Evolutionary conservation across 2,888 invertebrate genomes (phyloP).

Genomic region (Caradrina kadenii): DNA sequence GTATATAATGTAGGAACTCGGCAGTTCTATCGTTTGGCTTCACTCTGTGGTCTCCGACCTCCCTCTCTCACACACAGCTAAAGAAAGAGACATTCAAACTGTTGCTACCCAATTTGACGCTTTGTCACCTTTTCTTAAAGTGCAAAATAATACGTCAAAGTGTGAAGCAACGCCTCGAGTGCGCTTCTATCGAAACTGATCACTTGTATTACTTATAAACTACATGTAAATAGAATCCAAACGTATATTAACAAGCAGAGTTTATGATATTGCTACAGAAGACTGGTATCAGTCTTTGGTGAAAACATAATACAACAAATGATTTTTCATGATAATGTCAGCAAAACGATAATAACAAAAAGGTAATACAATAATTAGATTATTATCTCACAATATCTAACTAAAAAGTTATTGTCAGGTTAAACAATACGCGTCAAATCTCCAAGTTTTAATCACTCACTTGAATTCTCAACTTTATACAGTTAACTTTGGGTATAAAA

Average conservation of each 20-base stretch:
- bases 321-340: constrained; percentile 5
- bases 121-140: neutral
- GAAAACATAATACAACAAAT: constrained; percentile 1
- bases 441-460: neutral
- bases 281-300: constrained; percentile 1
- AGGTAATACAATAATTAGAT: neutral
- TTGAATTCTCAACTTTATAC: constrained; percentile 6
- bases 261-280: constrained; percentile 19
- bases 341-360: constrained; percentile 14
- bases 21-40: constrained; percentile 60
- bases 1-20: constrained; percentile 62
- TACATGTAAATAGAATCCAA: constrained; percentile 25
- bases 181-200: constrained; percentile 57
- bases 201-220: constrained; percentile 16
- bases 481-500: neutral
- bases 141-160: constrained; percentile 11
- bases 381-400: constrained; percentile 13
- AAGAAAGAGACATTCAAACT: constrained; percentile 40
- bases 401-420: constrained; percentile 7
- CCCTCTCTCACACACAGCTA: constrained; percentile 49
- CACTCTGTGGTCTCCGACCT: constrained; percentile 48
- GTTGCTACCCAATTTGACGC: constrained; percentile 18
- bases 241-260: constrained; percentile 13
- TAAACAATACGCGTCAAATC: constrained; percentile 1
- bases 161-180: constrained; percentile 25